Percentiles rank a stretch among this genome's conserved stretches.
Conservation (phyloP, 2,113 vertebrate species). For the Cochlearius cochlearius region DNA sequence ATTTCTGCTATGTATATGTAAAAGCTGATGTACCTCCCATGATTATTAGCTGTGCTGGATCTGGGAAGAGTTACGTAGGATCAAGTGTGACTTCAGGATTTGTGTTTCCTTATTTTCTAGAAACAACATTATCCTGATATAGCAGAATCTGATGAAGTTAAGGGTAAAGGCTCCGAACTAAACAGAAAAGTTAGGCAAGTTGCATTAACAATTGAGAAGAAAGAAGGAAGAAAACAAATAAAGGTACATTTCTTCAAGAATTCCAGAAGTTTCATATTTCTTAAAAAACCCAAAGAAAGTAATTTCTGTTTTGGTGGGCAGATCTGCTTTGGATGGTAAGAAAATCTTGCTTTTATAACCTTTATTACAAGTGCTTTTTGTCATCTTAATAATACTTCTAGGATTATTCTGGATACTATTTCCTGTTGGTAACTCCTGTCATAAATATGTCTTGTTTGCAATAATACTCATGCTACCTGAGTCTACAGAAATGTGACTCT, state of each 20-base stretch:
- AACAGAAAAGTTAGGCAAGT: constrained; percentile 43
- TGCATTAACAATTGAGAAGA: constrained; percentile 52
- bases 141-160: constrained; percentile 42
- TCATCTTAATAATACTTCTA: background rate
- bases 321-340: background rate
- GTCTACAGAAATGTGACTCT: background rate
- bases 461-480: background rate
- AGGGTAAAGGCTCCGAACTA: constrained; percentile 35
- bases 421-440: background rate
- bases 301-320: background rate
- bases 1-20: background rate
- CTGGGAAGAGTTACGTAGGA: background rate
- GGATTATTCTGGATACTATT: background rate
- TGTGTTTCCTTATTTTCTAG: constrained; percentile 8
- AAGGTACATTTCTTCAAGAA: constrained; percentile 23
- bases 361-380: background rate
- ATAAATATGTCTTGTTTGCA: background rate
- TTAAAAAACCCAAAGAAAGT: background rate
- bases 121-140: constrained; percentile 48
- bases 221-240: constrained; percentile 61
- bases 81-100: background rate
- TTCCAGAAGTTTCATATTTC: background rate
- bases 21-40: background rate
- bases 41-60: background rate
- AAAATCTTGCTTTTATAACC: background rate